These are phyloP conservation scores for Orthosia gothica DNA, from an alignment of 2,888 invertebrate species.

Conservation along the genomic window DNA sequence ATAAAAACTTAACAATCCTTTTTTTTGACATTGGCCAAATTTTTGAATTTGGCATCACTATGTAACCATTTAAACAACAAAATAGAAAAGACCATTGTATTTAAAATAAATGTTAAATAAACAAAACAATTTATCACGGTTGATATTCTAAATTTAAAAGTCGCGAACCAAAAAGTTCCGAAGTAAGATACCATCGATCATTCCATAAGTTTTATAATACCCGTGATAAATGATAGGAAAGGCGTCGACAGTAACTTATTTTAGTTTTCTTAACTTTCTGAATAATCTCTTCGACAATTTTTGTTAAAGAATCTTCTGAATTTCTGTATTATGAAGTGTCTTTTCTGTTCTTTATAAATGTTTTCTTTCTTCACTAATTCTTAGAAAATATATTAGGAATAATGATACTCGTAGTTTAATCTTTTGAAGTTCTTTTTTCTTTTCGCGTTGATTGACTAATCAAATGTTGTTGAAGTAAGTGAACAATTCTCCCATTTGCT, in stretches of 20 bases:
- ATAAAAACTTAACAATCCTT: background rate
- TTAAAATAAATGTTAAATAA: constrained; percentile 2
- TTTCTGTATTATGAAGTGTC: constrained; percentile 18
- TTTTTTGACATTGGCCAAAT: background rate
- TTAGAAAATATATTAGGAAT: background rate
- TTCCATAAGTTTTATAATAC: constrained; percentile 60
- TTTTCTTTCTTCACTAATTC: background rate
- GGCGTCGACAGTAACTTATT: constrained; percentile 61
- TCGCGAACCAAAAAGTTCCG: constrained; percentile 43
- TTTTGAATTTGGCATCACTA: background rate
- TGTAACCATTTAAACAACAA: background rate
- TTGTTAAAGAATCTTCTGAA: constrained; percentile 25
- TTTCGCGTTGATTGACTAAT: background rate
- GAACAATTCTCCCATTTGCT: too few relatives aligned
- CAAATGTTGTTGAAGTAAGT: too few relatives aligned
- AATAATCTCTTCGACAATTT: constrained; percentile 48
- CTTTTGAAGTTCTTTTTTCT: too few relatives aligned
- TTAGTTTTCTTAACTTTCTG: constrained; percentile 57
- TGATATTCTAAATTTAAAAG: constrained; percentile 52
- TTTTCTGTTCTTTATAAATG: constrained; percentile 4
- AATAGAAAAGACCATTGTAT: too few relatives aligned
- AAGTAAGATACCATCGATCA: constrained; percentile 58
- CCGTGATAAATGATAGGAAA: constrained; percentile 62
- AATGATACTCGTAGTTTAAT: background rate
- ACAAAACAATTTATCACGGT: constrained; percentile 40